These are phyloP conservation scores for Anguilla rostrata DNA, from an alignment of 2,113 vertebrate species.

Conservation along the genomic window DNA sequence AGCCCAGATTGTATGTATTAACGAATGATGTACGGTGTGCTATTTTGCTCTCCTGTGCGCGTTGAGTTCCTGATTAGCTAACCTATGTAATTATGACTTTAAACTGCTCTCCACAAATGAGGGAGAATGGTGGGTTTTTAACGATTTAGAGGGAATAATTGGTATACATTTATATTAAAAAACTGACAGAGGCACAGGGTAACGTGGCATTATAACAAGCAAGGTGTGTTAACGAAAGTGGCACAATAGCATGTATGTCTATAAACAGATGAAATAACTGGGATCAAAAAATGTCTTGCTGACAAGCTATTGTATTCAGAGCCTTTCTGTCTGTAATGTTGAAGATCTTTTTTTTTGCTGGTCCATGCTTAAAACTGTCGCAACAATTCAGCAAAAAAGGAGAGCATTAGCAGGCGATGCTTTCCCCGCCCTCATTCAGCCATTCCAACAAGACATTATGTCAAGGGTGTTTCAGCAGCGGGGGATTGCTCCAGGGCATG, in stretches of 20 bases:
- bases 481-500: neutral
- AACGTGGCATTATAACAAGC: neutral
- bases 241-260: neutral
- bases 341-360: neutral
- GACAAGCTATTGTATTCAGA: neutral
- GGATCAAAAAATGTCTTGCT: neutral
- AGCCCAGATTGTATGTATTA: too few species aligned
- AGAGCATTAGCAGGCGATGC: neutral
- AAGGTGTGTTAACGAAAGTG: neutral
- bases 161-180: neutral
- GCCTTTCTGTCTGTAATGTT: neutral
- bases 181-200: neutral
- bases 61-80: too few species aligned
- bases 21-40: too few species aligned
- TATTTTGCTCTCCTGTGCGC: too few species aligned
- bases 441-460: neutral
- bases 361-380: neutral
- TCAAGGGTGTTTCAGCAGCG: neutral
- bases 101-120: too few species aligned
- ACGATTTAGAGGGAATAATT: neutral
- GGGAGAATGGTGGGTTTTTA: neutral
- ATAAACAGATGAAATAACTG: neutral
- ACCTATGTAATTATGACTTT: too few species aligned
- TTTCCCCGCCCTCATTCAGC: neutral
- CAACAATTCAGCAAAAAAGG: neutral